Evolutionary conservation across 2,888 invertebrate species (phyloP).

Genomic region (Callyntrura guangdongensis): DNA sequence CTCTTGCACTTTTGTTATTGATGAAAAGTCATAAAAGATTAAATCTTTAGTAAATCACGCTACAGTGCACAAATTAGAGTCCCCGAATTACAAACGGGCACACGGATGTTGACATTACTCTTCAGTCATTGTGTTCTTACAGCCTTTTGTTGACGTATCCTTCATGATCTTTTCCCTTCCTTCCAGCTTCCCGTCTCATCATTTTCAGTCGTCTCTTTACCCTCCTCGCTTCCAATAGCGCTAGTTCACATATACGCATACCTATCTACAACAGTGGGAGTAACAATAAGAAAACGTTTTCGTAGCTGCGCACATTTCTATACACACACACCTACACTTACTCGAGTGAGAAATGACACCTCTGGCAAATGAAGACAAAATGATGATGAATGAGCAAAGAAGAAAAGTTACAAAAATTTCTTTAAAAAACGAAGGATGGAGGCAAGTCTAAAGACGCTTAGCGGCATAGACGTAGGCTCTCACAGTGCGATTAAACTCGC

Average conservation of each 20-base stretch:
- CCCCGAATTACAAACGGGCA: neutral
- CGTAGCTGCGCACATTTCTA: neutral
- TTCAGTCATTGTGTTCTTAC: constrained; percentile 46
- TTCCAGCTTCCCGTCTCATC: constrained; percentile 26
- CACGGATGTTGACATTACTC: constrained; percentile 62
- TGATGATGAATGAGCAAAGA: constrained; percentile 54
- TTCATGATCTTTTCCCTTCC: constrained; percentile 46
- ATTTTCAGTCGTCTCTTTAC: neutral
- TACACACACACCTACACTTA: too few relatives aligned
- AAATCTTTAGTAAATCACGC: neutral
- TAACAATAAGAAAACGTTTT: neutral
- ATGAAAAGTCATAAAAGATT: too few relatives aligned
- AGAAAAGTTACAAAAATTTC: constrained; percentile 42
- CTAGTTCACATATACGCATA: neutral
- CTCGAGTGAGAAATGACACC: constrained; percentile 52
- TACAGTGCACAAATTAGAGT: neutral
- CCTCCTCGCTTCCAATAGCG: neutral
- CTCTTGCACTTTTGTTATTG: too few relatives aligned
- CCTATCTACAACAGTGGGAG: too few relatives aligned
- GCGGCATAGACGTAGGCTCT: too few relatives aligned
- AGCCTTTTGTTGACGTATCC: constrained; percentile 18
- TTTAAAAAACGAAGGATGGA: neutral
- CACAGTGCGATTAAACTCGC: neutral
- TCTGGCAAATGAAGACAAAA: constrained; percentile 64
- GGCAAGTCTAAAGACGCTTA: too few relatives aligned